A percentile compares a stretch with the other conserved stretches of the same genome.
phyloP scores from a whole-genome alignment of 2,113 vertebrate species.

The Paradisaea rubra region DNA sequence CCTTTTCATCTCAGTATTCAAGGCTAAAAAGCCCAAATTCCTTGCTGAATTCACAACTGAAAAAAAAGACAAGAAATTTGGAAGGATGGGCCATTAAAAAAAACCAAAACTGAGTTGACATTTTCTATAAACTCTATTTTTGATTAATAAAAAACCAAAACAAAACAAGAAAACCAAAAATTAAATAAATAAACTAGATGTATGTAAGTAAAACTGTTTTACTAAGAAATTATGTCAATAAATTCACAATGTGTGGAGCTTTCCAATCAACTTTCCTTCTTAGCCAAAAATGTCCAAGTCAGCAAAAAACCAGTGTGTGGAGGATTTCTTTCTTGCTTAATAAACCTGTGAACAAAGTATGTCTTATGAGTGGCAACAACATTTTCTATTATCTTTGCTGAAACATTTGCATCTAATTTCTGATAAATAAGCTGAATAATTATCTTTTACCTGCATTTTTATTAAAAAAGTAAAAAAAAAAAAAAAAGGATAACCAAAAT shows the following conservation, averaged over 20 bases:
- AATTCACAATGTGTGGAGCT: neutral
- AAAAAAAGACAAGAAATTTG: neutral
- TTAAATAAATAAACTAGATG: neutral
- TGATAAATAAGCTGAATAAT: neutral
- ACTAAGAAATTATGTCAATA: neutral
- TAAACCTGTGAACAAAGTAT: neutral
- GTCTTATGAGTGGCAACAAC: neutral
- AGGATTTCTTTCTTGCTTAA: neutral
- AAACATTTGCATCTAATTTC: neutral
- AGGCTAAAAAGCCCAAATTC: neutral
- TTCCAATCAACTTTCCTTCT: neutral
- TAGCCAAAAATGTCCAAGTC: neutral
- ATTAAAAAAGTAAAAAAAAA: neutral
- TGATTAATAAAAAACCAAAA: neutral
- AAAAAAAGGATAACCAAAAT: neutral
- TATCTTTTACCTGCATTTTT: neutral
- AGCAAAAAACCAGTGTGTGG: rapidly evolving
- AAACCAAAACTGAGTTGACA: rapidly evolving
- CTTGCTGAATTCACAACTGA: neutral
- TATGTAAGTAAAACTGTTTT: neutral
- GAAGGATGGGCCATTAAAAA: neutral
- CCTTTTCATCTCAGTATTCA: neutral
- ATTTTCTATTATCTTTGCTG: neutral
- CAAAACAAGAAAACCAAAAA: neutral
- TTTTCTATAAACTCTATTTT: neutral